Evolutionary conservation across 2,888 invertebrate genomes (phyloP).

Genomic region (Ormyrus rosae): DNA sequence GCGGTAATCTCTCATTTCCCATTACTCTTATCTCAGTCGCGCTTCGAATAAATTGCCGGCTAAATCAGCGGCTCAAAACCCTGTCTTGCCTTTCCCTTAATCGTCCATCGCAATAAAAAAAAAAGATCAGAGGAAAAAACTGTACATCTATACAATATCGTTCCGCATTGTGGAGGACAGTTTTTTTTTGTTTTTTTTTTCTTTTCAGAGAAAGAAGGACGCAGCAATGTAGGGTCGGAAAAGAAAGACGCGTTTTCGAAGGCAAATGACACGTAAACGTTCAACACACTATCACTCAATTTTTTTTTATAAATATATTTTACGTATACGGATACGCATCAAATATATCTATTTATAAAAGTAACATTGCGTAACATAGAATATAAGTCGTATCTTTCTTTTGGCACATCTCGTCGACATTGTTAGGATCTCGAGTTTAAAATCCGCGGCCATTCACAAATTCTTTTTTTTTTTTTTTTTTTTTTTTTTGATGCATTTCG

Average conservation of each 20-base stretch:
- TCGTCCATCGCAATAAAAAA: slow-evolving; percentile 15
- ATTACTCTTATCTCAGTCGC: background rate
- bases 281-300: slow-evolving; percentile 44
- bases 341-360: slow-evolving; percentile 64
- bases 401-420: slow-evolving; percentile 67
- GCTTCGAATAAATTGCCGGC: background rate
- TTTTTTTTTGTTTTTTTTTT: background rate
- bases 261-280: slow-evolving; percentile 49
- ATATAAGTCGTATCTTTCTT: slow-evolving; percentile 64
- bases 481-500: background rate
- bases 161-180: background rate
- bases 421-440: slow-evolving; percentile 48
- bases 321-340: slow-evolving; percentile 19
- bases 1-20: slow-evolving; percentile 3
- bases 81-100: slow-evolving; percentile 34
- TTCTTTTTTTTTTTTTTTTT: too few relatives aligned
- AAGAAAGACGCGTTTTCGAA: slow-evolving; percentile 17
- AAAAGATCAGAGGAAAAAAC: background rate
- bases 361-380: slow-evolving; percentile 63
- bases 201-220: background rate
- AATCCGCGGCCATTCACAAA: background rate
- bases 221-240: background rate
- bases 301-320: slow-evolving; percentile 46
- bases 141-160: background rate
- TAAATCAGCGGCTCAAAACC: slow-evolving; percentile 22